Conservation (phyloP, 2,113 vertebrate species). For the Miniopterus natalensis region DNA sequence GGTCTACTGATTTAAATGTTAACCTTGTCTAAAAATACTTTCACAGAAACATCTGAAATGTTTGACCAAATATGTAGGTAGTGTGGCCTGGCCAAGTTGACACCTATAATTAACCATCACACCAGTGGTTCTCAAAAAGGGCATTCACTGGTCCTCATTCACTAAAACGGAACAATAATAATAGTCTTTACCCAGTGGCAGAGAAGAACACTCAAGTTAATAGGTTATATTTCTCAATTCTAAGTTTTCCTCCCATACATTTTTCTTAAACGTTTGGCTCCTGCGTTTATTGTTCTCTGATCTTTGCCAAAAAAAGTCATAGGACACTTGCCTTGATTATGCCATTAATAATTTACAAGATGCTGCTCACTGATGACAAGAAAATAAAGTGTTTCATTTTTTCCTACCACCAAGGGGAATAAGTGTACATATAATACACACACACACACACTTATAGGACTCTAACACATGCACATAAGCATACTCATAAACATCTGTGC, state of each 20-base stretch:
- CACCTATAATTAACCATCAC: not conserved
- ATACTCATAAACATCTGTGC: not conserved
- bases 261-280: constrained; percentile 13
- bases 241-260: not conserved
- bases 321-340: not conserved
- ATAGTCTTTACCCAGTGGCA: not conserved
- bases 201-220: constrained; percentile 32
- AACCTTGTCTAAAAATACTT: not conserved
- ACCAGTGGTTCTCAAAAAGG: not conserved
- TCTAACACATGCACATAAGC: not conserved
- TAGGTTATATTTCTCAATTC: not conserved
- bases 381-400: not conserved
- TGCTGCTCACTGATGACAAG: not conserved
- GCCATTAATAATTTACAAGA: not conserved
- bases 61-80: not conserved
- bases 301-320: not conserved
- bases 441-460: not conserved
- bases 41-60: not conserved
- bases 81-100: not conserved
- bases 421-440: not conserved
- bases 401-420: not conserved
- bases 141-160: not conserved
- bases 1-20: not conserved
- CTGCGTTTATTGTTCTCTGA: not conserved
- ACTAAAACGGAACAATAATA: not conserved